These are phyloP conservation scores for Rhinolophus sinicus DNA, from an alignment of 2,113 vertebrate genomes.

Conservation along the genomic window DNA sequence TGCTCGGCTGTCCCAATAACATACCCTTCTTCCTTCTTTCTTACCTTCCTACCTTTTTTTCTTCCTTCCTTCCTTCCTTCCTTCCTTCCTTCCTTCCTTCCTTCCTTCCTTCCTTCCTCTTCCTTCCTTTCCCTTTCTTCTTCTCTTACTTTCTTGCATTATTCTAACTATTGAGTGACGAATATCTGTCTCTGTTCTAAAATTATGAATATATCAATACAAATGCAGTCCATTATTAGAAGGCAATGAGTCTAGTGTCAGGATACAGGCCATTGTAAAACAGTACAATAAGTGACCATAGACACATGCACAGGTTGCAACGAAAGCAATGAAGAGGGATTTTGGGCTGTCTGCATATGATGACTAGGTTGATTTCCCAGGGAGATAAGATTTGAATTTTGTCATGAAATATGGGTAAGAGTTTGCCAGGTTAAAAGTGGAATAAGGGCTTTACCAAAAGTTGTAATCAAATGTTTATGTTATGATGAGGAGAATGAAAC, in stretches of 20 bases:
- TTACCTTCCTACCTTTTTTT: accelerated
- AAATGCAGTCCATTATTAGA: neutral
- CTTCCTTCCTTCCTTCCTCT: too few species aligned
- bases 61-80: neutral
- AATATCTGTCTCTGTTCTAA: neutral
- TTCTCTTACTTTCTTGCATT: neutral
- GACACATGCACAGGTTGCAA: neutral
- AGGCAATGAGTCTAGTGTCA: neutral
- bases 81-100: too few species aligned
- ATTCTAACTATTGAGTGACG: neutral
- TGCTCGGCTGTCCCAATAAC: neutral
- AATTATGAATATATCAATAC: neutral
- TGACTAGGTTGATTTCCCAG: neutral
- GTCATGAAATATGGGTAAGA: neutral
- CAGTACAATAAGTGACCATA: neutral
- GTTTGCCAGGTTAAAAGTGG: neutral
- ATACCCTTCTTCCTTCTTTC: neutral
- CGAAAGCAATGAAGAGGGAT: neutral
- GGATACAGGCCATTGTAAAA: neutral
- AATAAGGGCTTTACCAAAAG: neutral
- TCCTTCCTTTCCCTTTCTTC: too few species aligned
- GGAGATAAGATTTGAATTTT: neutral
- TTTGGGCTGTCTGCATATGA: neutral
- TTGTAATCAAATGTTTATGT: neutral
- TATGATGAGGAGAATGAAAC: neutral